Evolutionary conservation across 2,113 vertebrate genomes (phyloP).

Genomic region (Gracilinanus agilis): DNA sequence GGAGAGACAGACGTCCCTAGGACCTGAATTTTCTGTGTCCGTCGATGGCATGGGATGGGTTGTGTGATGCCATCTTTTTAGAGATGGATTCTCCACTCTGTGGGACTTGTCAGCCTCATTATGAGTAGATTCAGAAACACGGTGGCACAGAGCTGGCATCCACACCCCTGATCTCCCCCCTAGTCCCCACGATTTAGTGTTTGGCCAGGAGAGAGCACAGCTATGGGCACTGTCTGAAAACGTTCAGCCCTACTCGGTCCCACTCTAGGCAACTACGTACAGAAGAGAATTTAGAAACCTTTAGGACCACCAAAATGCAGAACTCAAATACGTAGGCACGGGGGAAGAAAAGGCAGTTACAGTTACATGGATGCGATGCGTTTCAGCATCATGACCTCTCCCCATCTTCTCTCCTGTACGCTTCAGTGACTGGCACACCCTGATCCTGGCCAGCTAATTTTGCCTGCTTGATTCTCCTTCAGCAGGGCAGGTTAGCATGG

Average conservation of each 20-base stretch:
- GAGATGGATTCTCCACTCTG: neutral
- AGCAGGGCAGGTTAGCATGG: neutral
- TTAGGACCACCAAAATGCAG: neutral
- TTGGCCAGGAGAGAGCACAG: neutral
- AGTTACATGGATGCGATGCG: neutral
- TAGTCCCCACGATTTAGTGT: neutral
- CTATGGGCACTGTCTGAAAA: neutral
- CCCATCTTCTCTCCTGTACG: neutral
- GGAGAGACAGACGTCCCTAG: neutral
- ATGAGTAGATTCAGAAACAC: neutral
- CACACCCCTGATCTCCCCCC: neutral
- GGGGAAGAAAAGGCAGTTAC: neutral
- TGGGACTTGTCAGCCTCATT: neutral
- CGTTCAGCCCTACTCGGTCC: no score
- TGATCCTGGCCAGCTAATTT: neutral
- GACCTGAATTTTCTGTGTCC: neutral
- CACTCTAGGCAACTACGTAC: neutral
- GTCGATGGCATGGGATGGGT: neutral
- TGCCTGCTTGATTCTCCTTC: neutral
- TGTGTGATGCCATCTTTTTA: neutral
- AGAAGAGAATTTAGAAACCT: neutral
- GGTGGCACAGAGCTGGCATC: neutral
- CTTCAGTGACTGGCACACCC: neutral
- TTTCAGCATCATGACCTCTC: neutral
- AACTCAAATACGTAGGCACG: neutral